Evolutionary conservation across 2,113 vertebrate genomes (phyloP).

Genomic region (Megaceryle torquata): DNA sequence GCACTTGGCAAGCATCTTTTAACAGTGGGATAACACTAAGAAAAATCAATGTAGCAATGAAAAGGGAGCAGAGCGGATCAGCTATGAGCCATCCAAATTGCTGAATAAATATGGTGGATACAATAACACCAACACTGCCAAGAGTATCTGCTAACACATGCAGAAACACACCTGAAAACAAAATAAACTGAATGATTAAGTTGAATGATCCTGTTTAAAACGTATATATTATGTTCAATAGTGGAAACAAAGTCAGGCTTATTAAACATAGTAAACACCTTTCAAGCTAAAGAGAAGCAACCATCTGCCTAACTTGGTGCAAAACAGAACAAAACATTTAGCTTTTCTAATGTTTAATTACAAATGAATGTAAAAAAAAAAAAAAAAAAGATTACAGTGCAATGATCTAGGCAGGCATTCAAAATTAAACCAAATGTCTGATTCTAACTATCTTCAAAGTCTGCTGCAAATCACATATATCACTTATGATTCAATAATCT

Average conservation of each 20-base stretch:
- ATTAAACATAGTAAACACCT: neutral
- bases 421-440: neutral
- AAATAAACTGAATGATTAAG: neutral
- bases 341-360: neutral
- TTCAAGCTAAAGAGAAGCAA: neutral
- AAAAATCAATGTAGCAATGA: constrained; percentile 94
- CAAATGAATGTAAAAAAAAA: neutral
- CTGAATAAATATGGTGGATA: constrained; percentile 95
- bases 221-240: neutral
- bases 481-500: rapidly evolving
- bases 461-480: neutral
- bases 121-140: constrained; percentile 95
- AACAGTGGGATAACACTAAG: constrained; percentile 94
- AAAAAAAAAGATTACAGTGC: neutral
- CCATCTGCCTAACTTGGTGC: neutral
- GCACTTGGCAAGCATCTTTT: constrained; percentile 93
- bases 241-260: neutral
- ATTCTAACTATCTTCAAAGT: neutral
- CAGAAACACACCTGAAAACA: constrained; percentile 88
- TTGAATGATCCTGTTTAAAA: neutral
- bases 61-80: constrained; percentile 95
- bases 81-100: constrained; percentile 98
- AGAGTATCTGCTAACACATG: constrained; percentile 96
- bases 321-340: neutral
- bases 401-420: neutral